Evolutionary conservation across 2,113 vertebrate genomes (phyloP).

Genomic region (Nycticebus coucang): DNA sequence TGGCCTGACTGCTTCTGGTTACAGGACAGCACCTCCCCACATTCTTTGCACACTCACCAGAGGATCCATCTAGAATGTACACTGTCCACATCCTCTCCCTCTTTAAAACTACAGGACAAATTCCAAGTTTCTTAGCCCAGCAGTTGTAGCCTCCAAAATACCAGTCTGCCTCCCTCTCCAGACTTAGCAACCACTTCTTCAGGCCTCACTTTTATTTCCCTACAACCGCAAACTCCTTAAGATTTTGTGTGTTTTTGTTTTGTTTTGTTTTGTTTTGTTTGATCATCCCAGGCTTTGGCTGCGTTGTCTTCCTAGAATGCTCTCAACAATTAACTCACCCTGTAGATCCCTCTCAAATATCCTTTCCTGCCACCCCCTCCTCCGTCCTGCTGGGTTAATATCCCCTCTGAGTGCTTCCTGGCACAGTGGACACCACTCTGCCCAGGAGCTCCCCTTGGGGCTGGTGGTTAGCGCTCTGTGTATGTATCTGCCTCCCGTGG

Average conservation of each 20-base stretch:
- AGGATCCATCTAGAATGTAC: background rate
- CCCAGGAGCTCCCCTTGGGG: background rate
- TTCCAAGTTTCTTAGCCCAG: background rate
- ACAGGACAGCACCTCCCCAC: no score
- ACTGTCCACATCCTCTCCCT: background rate
- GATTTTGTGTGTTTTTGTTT: background rate
- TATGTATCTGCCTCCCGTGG: fast-evolving
- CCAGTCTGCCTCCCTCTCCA: background rate
- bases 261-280: background rate
- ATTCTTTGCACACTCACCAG: background rate
- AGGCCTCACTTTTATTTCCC: background rate
- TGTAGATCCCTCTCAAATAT: background rate
- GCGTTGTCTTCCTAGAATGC: background rate
- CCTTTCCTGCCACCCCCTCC: background rate
- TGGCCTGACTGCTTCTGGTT: background rate
- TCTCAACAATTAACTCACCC: background rate
- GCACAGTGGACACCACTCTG: no score
- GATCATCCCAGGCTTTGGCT: background rate
- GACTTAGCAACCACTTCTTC: background rate
- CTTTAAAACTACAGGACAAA: background rate
- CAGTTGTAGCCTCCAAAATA: background rate
- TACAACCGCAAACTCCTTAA: background rate
- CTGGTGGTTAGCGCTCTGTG: background rate
- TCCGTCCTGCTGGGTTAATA: background rate
- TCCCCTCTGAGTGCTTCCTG: no score